Base-by-base conservation (phyloP, 1,140 invertebrate genomes). In the Hydropsyche tenuis region DNA sequence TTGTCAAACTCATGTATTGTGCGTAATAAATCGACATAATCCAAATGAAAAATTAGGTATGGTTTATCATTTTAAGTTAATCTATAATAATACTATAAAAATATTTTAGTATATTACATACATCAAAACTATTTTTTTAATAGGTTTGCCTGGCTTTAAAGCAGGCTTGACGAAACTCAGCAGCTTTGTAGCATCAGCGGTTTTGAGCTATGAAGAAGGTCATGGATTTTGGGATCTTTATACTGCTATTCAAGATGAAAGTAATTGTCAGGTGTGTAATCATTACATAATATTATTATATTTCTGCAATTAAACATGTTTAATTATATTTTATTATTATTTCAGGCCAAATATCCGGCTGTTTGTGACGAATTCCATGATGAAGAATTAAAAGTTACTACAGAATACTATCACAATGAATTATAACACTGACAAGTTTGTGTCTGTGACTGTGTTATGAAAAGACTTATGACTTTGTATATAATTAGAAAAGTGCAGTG, bases 321-420 rank as follows among this genome's bases (percentile, higher is more conserved):
- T 20, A 43, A 63, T 23, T n/a, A 9, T 23, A 14, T 63, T 12
- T n/a, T 75, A 51, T 75, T 48, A 78, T 70, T 51, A 68, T 82
- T 84, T 77, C 83, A 94, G 92, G 85, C 82, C 0, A 90, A 88
- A 78, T 93, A 90, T 80, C 89, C 90, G 72, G 89, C 88, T 0
- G 88, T 92, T 63, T 94, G 93, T 78, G 86, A 86, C 25, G 87
- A 88, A 1, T 94, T 93, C 83, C 91, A 93, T 78, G 89, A 92
- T 81, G 92, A 93, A 81, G 92, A 94, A 82, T 82, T 91, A 22
- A 90, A 89, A 86, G 91, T 92, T 16, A 93, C 91, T 23, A 92
- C 91, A 27, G 92, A 94, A 86, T 91, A 90, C 69, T 86, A 89
- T 77, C 92, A 94, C 80, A 93, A 86, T 80, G 92, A 94, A 85